These are phyloP conservation scores for Mya arenaria DNA, from an alignment of 1,140 invertebrate genomes.

Conservation along the genomic window DNA sequence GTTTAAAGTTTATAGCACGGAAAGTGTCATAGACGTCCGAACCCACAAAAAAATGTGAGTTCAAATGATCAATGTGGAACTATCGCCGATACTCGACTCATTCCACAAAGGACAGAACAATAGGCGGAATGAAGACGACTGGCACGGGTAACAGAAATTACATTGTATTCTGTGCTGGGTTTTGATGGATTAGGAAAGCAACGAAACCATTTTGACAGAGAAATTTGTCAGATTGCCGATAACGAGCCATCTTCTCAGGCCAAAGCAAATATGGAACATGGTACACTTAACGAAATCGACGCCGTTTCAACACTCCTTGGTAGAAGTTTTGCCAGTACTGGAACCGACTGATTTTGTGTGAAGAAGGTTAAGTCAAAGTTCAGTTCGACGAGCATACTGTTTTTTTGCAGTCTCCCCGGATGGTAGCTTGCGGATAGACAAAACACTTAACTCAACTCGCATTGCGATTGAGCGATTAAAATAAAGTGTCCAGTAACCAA, in stretches of 20 bases:
- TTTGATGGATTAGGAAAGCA: slow-evolving; percentile 29
- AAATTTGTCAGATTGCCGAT: slow-evolving; percentile 24
- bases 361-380: neutral
- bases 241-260: slow-evolving; percentile 1
- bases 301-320: slow-evolving; percentile 42
- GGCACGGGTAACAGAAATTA: slow-evolving; percentile 53
- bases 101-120: slow-evolving; percentile 29
- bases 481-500: neutral
- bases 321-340: neutral
- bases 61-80: neutral
- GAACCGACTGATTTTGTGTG: neutral
- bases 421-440: neutral
- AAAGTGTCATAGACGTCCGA: neutral
- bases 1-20: neutral
- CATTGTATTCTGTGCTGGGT: slow-evolving; percentile 39
- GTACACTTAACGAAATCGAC: slow-evolving; percentile 43
- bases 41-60: neutral
- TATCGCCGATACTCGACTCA: neutral
- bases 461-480: neutral
- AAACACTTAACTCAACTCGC: neutral
- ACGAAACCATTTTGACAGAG: slow-evolving; percentile 51
- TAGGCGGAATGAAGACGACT: slow-evolving; percentile 32
- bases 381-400: neutral
- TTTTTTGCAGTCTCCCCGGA: neutral
- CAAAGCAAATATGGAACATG: slow-evolving; percentile 36